Evolutionary conservation across 2,113 vertebrate species (phyloP).

Genomic region (Sinocyclocheilus anophthalmus): DNA sequence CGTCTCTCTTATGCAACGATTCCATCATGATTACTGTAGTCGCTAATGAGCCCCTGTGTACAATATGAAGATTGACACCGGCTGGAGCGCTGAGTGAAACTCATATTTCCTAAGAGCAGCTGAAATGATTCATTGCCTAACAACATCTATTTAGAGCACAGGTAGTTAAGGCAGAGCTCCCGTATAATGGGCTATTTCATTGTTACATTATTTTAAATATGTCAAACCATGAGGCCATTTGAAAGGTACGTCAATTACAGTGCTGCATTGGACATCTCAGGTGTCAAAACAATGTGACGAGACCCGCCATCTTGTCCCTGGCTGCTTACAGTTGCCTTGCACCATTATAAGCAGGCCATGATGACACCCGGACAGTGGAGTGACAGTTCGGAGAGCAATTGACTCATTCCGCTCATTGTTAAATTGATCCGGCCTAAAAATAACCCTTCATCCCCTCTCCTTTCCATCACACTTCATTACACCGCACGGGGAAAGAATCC

Average conservation of each 20-base stretch:
- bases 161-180: slow-evolving; percentile 59
- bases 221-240: slow-evolving; percentile 60
- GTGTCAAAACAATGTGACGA: slow-evolving; percentile 62
- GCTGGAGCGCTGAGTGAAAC: slow-evolving; percentile 54
- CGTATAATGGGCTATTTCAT: slow-evolving; percentile 61
- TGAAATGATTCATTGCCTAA: slow-evolving; percentile 57
- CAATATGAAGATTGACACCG: slow-evolving; percentile 57
- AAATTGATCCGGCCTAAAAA: slow-evolving; percentile 78
- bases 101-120: slow-evolving; percentile 51
- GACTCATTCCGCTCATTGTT: slow-evolving; percentile 75
- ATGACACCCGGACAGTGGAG: slow-evolving; percentile 56
- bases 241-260: slow-evolving; percentile 63
- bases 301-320: slow-evolving; percentile 59
- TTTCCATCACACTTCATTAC: slow-evolving; percentile 78
- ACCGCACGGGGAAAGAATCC: slow-evolving; percentile 70
- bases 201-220: slow-evolving; percentile 63
- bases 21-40: slow-evolving; percentile 59
- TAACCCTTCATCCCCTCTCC: slow-evolving; percentile 73
- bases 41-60: slow-evolving; percentile 57
- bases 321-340: slow-evolving; percentile 62
- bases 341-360: slow-evolving; percentile 61
- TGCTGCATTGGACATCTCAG: slow-evolving; percentile 60
- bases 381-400: slow-evolving; percentile 68
- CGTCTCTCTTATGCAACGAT: slow-evolving; percentile 55
- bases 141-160: slow-evolving; percentile 60